These are phyloP conservation scores for Pseudoatta argentina DNA, from an alignment of 1,140 invertebrate genomes.

Conservation along the genomic window DNA sequence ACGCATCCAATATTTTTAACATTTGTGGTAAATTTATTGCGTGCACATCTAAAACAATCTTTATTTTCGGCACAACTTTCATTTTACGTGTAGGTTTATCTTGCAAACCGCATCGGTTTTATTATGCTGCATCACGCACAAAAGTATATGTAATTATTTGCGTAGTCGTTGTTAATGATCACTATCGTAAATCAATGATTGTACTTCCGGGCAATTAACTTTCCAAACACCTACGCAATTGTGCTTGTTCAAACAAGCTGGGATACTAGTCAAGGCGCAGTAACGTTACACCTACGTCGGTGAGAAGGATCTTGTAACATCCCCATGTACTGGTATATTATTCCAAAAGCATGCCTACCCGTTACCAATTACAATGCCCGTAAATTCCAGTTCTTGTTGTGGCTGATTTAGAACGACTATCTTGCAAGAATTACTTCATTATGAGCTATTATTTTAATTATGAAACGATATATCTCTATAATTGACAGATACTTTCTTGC, in stretches of 20 bases:
- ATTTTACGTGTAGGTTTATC: slow-evolving; percentile 1
- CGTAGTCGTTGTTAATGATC: not conserved
- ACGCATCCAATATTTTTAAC: slow-evolving; percentile 27
- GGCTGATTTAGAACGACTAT: slow-evolving; percentile 68
- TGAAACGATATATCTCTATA: slow-evolving; percentile 43
- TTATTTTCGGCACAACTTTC: slow-evolving; percentile 29
- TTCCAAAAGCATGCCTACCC: slow-evolving; percentile 68
- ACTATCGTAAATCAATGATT: slow-evolving; percentile 4
- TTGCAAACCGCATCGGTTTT: slow-evolving; percentile 2
- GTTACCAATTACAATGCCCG: slow-evolving; percentile 49
- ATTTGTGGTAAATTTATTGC: slow-evolving; percentile 22
- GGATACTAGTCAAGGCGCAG: not conserved
- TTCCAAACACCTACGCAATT: not conserved
- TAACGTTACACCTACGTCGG: slow-evolving; percentile 64
- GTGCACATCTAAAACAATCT: slow-evolving; percentile 18
- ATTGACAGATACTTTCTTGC: slow-evolving; percentile 44
- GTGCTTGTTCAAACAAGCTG: not conserved
- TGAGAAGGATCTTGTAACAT: slow-evolving; percentile 64
- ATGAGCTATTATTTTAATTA: slow-evolving; percentile 61
- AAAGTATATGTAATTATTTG: slow-evolving; percentile 20
- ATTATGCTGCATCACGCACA: not conserved
- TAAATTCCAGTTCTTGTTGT: slow-evolving; percentile 67
- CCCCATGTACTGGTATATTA: slow-evolving; percentile 63
- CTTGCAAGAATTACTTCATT: slow-evolving; percentile 53
- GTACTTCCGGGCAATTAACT: not conserved